These are phyloP conservation scores for Bactericera cockerelli DNA, from an alignment of 1,140 invertebrate genomes.

Conservation along the genomic window DNA sequence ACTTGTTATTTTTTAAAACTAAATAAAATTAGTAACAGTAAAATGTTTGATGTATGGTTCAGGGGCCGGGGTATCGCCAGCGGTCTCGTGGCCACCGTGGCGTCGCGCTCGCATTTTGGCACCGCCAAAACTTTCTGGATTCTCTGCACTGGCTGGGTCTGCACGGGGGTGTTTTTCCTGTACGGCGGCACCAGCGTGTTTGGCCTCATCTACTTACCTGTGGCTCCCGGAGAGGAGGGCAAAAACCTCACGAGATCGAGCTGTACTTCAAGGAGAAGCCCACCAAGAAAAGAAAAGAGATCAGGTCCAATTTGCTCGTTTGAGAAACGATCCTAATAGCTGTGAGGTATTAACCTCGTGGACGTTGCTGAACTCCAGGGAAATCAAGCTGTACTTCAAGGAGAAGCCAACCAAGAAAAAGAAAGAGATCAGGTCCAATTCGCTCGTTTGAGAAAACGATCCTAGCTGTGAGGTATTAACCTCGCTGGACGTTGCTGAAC, in stretches of 20 bases:
- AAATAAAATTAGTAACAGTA: too few relatives aligned
- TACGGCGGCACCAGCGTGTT: conserved; percentile 32
- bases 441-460: too few relatives aligned
- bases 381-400: conserved; percentile 26
- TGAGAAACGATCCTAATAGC: too few relatives aligned
- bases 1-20: too few relatives aligned
- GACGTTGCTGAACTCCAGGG: too few relatives aligned
- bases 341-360: too few relatives aligned
- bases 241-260: conserved; percentile 34
- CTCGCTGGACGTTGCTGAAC: too few relatives aligned
- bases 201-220: conserved; percentile 31
- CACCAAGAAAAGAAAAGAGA: too few relatives aligned
- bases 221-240: conserved; percentile 38
- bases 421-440: too few relatives aligned
- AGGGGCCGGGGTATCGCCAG: conserved; percentile 5
- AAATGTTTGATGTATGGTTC: too few relatives aligned
- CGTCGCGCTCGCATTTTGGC: not conserved
- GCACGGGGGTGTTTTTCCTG: conserved; percentile 30
- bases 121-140: conserved; percentile 9
- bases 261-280: not conserved
- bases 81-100: not conserved
- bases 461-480: too few relatives aligned
- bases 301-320: too few relatives aligned
- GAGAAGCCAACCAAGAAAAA: not conserved
- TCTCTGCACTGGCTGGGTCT: not conserved